Conservation (phyloP, 2,888 invertebrate species). For the Nysson spinosus region DNA sequence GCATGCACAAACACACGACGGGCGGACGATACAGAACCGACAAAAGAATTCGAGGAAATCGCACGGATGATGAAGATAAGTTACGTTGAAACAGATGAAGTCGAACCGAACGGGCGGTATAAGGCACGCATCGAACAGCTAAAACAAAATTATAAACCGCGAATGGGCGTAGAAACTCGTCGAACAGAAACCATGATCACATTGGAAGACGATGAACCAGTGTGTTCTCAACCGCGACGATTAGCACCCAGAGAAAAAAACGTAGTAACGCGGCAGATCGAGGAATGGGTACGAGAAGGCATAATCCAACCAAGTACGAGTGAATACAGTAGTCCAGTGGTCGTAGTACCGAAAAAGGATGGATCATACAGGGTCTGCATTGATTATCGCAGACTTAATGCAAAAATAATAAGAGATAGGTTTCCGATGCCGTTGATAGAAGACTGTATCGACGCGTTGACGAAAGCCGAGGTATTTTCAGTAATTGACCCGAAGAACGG, state of each 20-base stretch:
- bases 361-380: conserved; percentile 16
- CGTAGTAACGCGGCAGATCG: conserved; percentile 44
- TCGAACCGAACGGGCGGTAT: too few species aligned
- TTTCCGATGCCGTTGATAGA: conserved; percentile 1
- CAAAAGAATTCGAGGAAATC: too few species aligned
- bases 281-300: conserved; percentile 47
- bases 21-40: too few species aligned
- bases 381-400: conserved; percentile 25
- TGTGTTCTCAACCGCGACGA: conserved; percentile 26
- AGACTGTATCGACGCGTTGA: neutral
- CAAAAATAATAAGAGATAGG: neutral
- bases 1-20: too few species aligned
- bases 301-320: conserved; percentile 12
- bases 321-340: conserved; percentile 28
- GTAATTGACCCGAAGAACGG: conserved; percentile 7
- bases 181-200: neutral
- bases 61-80: too few species aligned
- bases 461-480: neutral
- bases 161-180: too few species aligned
- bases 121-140: neutral
- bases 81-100: too few species aligned
- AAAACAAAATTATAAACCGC: neutral
- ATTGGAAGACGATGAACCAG: conserved; percentile 27
- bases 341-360: conserved; percentile 31
- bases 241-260: conserved; percentile 38